These are phyloP conservation scores for Calyptommatus sinebrachiatus DNA, from an alignment of 2,113 vertebrate genomes.

Conservation along the genomic window DNA sequence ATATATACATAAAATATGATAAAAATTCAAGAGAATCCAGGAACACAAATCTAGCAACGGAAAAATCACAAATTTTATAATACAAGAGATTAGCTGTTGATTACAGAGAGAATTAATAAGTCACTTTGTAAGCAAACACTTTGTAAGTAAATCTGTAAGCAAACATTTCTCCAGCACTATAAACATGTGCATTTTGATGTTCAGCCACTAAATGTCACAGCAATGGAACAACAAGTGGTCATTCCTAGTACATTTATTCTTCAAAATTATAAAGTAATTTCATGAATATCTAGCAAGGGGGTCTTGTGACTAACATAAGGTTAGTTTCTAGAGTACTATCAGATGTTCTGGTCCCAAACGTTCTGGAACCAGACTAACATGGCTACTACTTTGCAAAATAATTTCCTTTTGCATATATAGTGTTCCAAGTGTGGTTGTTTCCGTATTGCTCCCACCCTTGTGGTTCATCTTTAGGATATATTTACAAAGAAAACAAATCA, in stretches of 20 bases:
- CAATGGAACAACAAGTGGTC: not conserved
- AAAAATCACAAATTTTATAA: not conserved
- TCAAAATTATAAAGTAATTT: not conserved
- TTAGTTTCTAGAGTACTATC: too few species aligned
- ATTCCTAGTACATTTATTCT: not conserved
- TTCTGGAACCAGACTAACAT: too few species aligned
- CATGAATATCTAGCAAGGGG: too few species aligned
- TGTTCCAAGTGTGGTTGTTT: not conserved
- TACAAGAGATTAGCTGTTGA: not conserved
- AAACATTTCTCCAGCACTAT: not conserved
- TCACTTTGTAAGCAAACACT: too few species aligned
- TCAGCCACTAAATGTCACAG: not conserved
- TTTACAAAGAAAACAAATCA: slow-evolving; percentile 1
- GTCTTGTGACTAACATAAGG: too few species aligned
- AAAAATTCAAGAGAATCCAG: too few species aligned
- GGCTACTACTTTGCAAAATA: not conserved
- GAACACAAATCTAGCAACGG: too few species aligned
- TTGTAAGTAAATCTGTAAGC: too few species aligned
- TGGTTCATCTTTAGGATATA: not conserved
- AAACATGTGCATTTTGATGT: not conserved
- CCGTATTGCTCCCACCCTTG: not conserved
- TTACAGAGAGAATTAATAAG: not conserved
- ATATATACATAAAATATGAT: too few species aligned
- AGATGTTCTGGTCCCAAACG: too few species aligned
- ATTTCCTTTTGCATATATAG: too few species aligned